Conservation (phyloP, 2,888 invertebrate species). For the Eilema caniola region DNA sequence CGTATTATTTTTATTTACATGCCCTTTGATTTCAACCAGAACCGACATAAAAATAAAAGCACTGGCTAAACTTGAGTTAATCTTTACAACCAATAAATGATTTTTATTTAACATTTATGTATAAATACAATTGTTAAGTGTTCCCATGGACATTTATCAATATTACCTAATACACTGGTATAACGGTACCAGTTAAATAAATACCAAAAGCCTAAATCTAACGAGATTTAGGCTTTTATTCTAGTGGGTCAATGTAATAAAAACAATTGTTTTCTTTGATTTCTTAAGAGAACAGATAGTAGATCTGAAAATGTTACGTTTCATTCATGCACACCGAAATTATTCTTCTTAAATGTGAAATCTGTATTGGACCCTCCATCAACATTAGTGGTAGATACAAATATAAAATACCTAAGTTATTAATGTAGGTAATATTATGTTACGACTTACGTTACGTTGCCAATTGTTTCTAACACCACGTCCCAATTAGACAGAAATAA, state of each 20-base stretch:
- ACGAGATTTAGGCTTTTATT: not conserved
- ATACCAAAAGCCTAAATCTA: no score
- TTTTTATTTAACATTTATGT: not conserved
- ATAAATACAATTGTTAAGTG: not conserved
- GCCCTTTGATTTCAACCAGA: constrained; percentile 19
- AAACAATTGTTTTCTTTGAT: not conserved
- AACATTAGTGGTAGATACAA: not conserved
- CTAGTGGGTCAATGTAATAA: not conserved
- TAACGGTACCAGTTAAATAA: no score
- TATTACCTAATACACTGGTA: not conserved
- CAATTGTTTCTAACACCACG: constrained; percentile 27
- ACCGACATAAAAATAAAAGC: constrained; percentile 10
- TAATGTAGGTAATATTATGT: no score
- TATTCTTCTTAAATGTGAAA: not conserved
- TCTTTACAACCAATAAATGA: not conserved
- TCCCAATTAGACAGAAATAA: not conserved
- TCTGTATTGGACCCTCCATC: not conserved
- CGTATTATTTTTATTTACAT: constrained; percentile 56
- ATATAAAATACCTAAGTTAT: no score
- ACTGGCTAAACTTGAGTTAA: not conserved
- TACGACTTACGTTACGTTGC: not conserved
- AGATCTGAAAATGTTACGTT: not conserved
- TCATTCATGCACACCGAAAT: not conserved
- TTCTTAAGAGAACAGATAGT: not conserved
- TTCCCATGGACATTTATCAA: not conserved